Base-by-base conservation (phyloP, 2,888 invertebrate species). In the Crepidodera aurea region DNA sequence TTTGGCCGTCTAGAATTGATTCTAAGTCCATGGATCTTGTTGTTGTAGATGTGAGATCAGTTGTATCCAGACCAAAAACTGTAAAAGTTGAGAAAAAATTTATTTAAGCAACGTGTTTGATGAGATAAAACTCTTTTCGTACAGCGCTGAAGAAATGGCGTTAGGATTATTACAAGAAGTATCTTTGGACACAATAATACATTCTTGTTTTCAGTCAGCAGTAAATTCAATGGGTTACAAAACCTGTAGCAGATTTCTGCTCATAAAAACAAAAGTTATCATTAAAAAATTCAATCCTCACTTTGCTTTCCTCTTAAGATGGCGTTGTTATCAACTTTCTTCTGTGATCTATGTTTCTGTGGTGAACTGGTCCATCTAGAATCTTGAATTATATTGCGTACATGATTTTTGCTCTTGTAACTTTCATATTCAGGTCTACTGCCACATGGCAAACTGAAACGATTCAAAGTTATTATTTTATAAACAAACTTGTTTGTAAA, bases 21-120 rank as follows among this genome's bases (percentile, higher is more conserved):
- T 93, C 92, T 64, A 91, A 83, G 80, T 91, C 91, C 46, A 92
- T 82, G 54, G 89, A 90, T 51, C 90, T 83, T 0, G 92, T 92
- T 0, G 92, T 92, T 0, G 91, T 91, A 0, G 92, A 92, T 0
- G 91, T 90, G 78, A 92, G 83, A 77, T 92, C 91, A 0, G 89
- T 88, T 1, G 88, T 88, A 76, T 91, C 91, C 8, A 89, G 79
- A 0, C 90, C 90, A 75, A 90, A 89, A 65, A 89, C 90, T 89
- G 78, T 1, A 82, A 51, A 54, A 46, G 12, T 15, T 6, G 10
- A 3, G n/a, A 44, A 16, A 32, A 40, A 40, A 15, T 2, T 29
- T 16, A 18, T 15, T n/a, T 27, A 1, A 29, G 3, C 29, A n/a
- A n/a, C n/a, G n/a, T n/a, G n/a, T n/a, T n/a, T n/a, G n/a, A n/a